Evolutionary conservation across 2,888 invertebrate genomes (phyloP), one percentile per base, ranked within the genome.

Genomic region (Stomorhina lunata): DNA sequence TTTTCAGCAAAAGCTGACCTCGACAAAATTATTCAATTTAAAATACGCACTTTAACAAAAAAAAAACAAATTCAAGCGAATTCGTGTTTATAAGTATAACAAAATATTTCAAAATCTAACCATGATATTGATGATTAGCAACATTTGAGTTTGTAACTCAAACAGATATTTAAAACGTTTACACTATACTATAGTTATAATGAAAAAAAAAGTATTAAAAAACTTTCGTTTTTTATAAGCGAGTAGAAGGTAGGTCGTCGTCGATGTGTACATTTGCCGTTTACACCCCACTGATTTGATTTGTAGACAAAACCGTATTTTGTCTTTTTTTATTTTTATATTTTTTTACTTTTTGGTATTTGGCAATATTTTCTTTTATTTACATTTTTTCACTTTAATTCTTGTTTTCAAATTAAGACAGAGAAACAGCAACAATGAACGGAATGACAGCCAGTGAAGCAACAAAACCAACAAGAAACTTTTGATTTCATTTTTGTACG

Each of bases 401-500:
- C 79, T 80, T 66, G 72, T 66, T 80, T 59, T 72, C 25, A 66
- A 57, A 72, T 72, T 63, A 73, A 73, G 37, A 7, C 68, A 50
- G 65, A n/a, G 37, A 12, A 50, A 40, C 37, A 59, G 22, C 20
- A 71, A 65, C 32, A 27, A 50, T 0, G 29, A 66, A 9, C 25
- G n/a, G 55, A 75, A 5, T 25, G 63, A 17, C 25, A 43, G 32
- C 48, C 29, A 75, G 27, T 45, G 32, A 63, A n/a, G n/a, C 0
- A 59, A 61, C 22, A 10, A 53, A 53, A 50, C 2, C 3, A 22
- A 17, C n/a, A 40, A 37, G 10, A 75, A 69, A 79, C 79, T 82
- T 82, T 82, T 79, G 75, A 82, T 76, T 82, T 82, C 79, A 66
- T 66, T 79, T 65, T 71, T 75, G 79, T 82, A 79, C 79, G 79